Conservation (phyloP, 1,140 invertebrate species). For the Portunus trituberculatus region DNA sequence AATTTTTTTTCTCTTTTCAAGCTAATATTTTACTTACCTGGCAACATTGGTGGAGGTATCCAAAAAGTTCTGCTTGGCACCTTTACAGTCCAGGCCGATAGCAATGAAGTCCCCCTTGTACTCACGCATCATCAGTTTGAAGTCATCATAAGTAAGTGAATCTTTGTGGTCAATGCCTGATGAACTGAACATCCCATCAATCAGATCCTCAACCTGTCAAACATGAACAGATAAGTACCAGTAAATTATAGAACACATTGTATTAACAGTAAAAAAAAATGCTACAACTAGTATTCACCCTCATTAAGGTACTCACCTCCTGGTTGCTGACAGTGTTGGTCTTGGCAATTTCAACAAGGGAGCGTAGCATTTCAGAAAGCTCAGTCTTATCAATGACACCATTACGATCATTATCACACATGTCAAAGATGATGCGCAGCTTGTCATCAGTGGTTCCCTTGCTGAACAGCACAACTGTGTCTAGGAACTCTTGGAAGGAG, state of each 20-base stretch:
- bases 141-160: slow-evolving; percentile 96
- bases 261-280: no score
- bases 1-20: no score
- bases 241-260: no score
- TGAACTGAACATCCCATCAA: slow-evolving; percentile 96
- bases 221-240: background rate
- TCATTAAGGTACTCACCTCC: slow-evolving; percentile 78
- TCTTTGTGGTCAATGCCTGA: slow-evolving; percentile 95
- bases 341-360: slow-evolving; percentile 96
- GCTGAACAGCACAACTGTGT: slow-evolving; percentile 95
- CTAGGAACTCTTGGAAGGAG: slow-evolving; percentile 98
- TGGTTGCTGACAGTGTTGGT: slow-evolving; percentile 92
- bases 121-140: slow-evolving; percentile 97
- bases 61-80: slow-evolving; percentile 96
- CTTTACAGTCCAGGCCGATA: slow-evolving; percentile 97
- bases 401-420: slow-evolving; percentile 98
- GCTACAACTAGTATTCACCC: no score
- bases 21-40: slow-evolving; percentile 80
- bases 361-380: slow-evolving; percentile 95
- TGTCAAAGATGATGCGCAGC: slow-evolving; percentile 97
- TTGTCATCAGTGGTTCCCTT: slow-evolving; percentile 97
- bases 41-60: slow-evolving; percentile 97
- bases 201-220: slow-evolving; percentile 90
- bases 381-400: slow-evolving; percentile 97
- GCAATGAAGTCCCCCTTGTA: slow-evolving; percentile 98